phyloP scores from a whole-genome alignment of 1,140 invertebrate genomes.

The Melipona quadrifasciata region DNA sequence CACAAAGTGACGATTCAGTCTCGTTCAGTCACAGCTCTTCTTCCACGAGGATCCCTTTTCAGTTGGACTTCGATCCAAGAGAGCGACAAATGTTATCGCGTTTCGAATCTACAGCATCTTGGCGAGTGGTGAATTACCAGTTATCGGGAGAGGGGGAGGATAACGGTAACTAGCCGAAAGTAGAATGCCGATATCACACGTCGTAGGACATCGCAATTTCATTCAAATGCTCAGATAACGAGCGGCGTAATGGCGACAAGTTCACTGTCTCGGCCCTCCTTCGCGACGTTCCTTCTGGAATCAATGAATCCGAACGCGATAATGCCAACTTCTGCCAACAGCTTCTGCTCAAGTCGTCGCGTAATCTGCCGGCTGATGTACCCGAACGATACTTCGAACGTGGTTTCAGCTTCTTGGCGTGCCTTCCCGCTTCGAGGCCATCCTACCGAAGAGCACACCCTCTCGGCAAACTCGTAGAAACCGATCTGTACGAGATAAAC shows the following conservation, averaged over 20 bases:
- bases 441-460: slow-evolving; percentile 16
- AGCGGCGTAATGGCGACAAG: slow-evolving; percentile 69
- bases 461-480: neutral
- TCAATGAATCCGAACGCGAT: slow-evolving; percentile 80
- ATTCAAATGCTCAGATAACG: slow-evolving; percentile 76
- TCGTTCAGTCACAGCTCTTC: neutral
- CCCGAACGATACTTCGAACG: slow-evolving; percentile 50
- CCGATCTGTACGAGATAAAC: slow-evolving; percentile 5
- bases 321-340: slow-evolving; percentile 74
- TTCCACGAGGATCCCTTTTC: neutral
- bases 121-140: slow-evolving; percentile 3
- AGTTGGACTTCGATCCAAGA: neutral
- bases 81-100: neutral
- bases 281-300: slow-evolving; percentile 58
- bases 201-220: slow-evolving; percentile 74
- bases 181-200: slow-evolving; percentile 71
- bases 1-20: neutral
- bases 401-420: slow-evolving; percentile 18
- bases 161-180: slow-evolving; percentile 45
- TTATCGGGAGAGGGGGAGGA: neutral
- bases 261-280: slow-evolving; percentile 34
- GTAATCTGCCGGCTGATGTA: slow-evolving; percentile 67
- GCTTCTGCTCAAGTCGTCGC: slow-evolving; percentile 51
- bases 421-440: neutral
- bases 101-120: slow-evolving; percentile 24